Evolutionary conservation across 2,888 invertebrate genomes (phyloP).

Genomic region (Mactromeris polynyma): DNA sequence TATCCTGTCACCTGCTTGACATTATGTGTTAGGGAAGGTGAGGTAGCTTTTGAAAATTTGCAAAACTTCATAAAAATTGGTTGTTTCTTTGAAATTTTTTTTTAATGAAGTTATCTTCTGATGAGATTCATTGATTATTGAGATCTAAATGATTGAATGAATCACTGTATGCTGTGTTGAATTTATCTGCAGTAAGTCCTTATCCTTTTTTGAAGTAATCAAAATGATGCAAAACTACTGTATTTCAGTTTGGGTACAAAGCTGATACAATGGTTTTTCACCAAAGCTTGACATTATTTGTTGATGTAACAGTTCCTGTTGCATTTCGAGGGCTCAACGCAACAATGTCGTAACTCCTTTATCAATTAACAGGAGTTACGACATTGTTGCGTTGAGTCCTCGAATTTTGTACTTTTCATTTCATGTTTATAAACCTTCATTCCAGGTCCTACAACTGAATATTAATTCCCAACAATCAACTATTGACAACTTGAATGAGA

Average conservation of each 20-base stretch:
- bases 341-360: too few relatives aligned
- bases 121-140: background rate
- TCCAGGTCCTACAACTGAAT: constrained; percentile 82
- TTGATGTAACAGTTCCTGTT: background rate
- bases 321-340: too few relatives aligned
- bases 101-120: background rate
- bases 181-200: too few relatives aligned
- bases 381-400: too few relatives aligned
- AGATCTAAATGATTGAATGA: background rate
- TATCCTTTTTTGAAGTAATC: too few relatives aligned
- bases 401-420: background rate
- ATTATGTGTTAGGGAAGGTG: background rate
- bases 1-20: background rate
- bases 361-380: too few relatives aligned
- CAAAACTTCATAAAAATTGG: background rate
- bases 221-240: too few relatives aligned
- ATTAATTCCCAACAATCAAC: constrained; percentile 82
- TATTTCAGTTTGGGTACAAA: too few relatives aligned
- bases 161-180: too few relatives aligned
- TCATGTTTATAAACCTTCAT: background rate
- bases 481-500: constrained; percentile 95
- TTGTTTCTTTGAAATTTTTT: background rate
- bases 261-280: too few relatives aligned
- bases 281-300: background rate
- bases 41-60: background rate